Percentiles rank a stretch among this genome's conserved stretches.
phyloP scores from a whole-genome alignment of 92 coral and sea anemone genomes.

The Porites lobata region DNA sequence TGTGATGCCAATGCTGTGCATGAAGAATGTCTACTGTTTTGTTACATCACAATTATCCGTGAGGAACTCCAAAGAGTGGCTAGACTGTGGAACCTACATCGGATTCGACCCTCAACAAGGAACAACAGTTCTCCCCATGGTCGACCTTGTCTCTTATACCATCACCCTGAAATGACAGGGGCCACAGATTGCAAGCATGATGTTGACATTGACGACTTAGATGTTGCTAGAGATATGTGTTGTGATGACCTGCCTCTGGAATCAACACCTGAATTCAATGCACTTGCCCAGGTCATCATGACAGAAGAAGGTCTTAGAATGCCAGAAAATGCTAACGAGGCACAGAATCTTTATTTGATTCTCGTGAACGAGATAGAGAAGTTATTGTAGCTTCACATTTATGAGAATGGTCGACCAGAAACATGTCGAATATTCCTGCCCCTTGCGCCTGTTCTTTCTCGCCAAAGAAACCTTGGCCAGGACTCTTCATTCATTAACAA shows the following conservation, averaged over 20 bases:
- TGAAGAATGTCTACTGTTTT: slow-evolving; percentile 65
- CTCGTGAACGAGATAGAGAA: slow-evolving; percentile 61
- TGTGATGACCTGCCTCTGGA: slow-evolving; percentile 49
- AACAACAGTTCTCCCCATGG: slow-evolving; percentile 65
- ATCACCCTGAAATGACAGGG: slow-evolving; percentile 60
- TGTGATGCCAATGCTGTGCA: slow-evolving; percentile 66
- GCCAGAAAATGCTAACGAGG: slow-evolving; percentile 63
- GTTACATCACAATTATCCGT: slow-evolving; percentile 59
- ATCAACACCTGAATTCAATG: slow-evolving; percentile 57
- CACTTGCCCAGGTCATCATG: slow-evolving; percentile 63
- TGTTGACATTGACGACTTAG: slow-evolving; percentile 53
- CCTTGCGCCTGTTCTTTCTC: slow-evolving; percentile 36
- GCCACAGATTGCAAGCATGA: slow-evolving; percentile 49
- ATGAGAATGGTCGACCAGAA: slow-evolving; percentile 31
- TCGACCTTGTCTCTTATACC: slow-evolving; percentile 63
- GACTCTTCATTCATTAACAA: slow-evolving; percentile 40
- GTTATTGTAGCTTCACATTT: slow-evolving; percentile 41
- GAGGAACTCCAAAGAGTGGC: slow-evolving; percentile 63
- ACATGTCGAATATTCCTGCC: slow-evolving; percentile 33
- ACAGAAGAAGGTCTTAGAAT: slow-evolving; percentile 58
- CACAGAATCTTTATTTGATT: slow-evolving; percentile 57
- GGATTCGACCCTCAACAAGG: slow-evolving; percentile 59
- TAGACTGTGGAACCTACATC: slow-evolving; percentile 62
- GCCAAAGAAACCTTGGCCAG: slow-evolving; percentile 41
- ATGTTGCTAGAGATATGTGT: slow-evolving; percentile 60